Conservation (phyloP, 2,113 vertebrate species). For the Boulengeromyrus knoepffleri region DNA sequence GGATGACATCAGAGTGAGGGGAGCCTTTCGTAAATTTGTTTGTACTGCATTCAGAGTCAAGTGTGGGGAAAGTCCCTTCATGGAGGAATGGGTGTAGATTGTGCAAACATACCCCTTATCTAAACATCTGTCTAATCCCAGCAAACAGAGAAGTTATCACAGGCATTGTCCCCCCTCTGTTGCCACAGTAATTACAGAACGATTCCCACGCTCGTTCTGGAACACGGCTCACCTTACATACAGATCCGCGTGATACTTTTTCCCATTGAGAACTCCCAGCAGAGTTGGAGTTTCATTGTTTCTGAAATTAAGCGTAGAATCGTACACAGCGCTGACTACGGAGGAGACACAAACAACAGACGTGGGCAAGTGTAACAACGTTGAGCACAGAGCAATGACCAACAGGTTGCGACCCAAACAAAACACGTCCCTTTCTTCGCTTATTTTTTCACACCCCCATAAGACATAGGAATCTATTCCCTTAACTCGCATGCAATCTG, state of each 20-base stretch:
- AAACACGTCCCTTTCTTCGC: not conserved
- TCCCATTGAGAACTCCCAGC: conserved; percentile 82
- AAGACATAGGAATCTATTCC: not conserved
- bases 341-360: conserved; percentile 39
- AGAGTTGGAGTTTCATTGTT: conserved; percentile 82
- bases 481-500: not conserved
- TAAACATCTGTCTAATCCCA: not conserved
- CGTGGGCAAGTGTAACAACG: not conserved
- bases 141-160: not conserved
- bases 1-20: conserved; percentile 28
- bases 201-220: not conserved
- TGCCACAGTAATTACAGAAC: not conserved
- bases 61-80: not conserved
- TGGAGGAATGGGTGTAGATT: not conserved
- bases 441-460: not conserved
- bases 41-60: not conserved
- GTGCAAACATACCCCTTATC: not conserved
- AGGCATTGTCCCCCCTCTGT: not conserved
- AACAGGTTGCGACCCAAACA: not conserved
- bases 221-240: conserved; percentile 72
- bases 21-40: not conserved
- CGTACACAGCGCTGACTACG: conserved; percentile 90
- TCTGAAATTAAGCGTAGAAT: conserved; percentile 95
- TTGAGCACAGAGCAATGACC: not conserved
- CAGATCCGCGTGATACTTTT: conserved; percentile 87